Conservation (phyloP, 2,797 vertebrate genomes). For the Alfaro cultratus region DNA sequence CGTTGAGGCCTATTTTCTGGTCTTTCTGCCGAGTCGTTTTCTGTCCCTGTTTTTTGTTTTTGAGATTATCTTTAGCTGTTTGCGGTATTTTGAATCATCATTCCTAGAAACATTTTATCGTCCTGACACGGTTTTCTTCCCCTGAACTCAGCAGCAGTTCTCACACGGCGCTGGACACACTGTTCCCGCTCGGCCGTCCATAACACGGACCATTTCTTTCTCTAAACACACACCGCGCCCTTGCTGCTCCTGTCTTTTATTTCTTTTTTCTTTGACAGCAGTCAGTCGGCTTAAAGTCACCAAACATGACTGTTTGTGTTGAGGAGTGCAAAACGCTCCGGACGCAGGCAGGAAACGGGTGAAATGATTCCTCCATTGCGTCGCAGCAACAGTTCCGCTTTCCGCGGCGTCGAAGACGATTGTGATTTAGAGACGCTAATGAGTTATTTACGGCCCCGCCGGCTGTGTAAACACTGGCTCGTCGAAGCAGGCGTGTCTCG, state of each 20-base stretch:
- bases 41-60: neutral
- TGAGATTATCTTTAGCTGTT: neutral
- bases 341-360: neutral
- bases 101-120: neutral
- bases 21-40: neutral
- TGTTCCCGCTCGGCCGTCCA: conserved; percentile 17
- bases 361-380: neutral
- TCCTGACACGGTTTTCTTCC: neutral
- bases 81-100: neutral
- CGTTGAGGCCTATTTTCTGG: too few relatives aligned
- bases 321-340: conserved; percentile 22
- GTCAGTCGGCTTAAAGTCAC: conserved; percentile 16
- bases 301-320: conserved; percentile 19
- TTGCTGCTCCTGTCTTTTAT: neutral
- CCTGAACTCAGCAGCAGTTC: neutral
- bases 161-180: conserved; percentile 27
- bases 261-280: neutral
- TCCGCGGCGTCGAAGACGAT: neutral
- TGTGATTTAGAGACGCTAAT: neutral
- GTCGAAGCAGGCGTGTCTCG: neutral
- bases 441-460: neutral
- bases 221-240: conserved; percentile 1
- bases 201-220: conserved; percentile 20
- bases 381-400: neutral
- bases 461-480: neutral